A percentile compares a stretch with the other conserved stretches of the same genome.
These are phyloP conservation scores for Physella acuta DNA, from an alignment of 1,140 invertebrate species.

Conservation along the genomic window DNA sequence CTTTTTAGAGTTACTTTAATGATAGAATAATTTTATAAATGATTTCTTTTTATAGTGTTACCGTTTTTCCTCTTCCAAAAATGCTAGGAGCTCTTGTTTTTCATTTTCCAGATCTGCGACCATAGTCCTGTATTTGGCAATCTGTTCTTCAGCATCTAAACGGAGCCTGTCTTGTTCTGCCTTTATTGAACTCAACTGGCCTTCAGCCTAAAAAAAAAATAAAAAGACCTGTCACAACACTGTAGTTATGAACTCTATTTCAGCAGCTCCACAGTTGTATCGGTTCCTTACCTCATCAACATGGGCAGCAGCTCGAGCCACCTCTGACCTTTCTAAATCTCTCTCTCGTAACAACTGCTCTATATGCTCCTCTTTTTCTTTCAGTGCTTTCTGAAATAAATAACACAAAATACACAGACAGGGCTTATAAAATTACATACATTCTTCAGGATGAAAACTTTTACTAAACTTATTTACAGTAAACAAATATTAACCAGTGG, in stretches of 20 bases:
- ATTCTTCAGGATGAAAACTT: too few species aligned
- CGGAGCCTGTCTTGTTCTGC: conserved; percentile 65
- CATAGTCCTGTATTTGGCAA: conserved; percentile 45
- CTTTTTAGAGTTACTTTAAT: too few species aligned
- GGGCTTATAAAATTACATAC: too few species aligned
- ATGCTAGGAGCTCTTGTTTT: conserved; percentile 68
- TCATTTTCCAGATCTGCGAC: conserved; percentile 67
- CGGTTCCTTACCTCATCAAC: conserved; percentile 69
- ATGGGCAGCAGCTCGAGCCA: conserved; percentile 72
- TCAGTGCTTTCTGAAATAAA: conserved; percentile 78
- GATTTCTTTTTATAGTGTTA: too few species aligned
- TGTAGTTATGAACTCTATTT: too few species aligned
- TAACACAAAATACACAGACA: too few species aligned
- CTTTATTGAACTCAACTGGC: conserved; percentile 44
- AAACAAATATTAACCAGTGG: too few species aligned
- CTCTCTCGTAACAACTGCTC: conserved; percentile 85
- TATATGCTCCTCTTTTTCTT: conserved; percentile 90
- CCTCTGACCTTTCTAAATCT: conserved; percentile 83
- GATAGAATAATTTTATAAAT: too few species aligned
- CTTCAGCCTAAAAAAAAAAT: conserved; percentile 41
- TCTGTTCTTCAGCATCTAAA: conserved; percentile 51
- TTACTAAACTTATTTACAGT: too few species aligned
- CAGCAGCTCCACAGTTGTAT: too few species aligned
- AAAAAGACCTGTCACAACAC: conserved; percentile 1
- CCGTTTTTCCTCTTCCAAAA: conserved; percentile 80